phyloP scores from a whole-genome alignment of 2,888 invertebrate species.

The Trissolcus brochymenae region DNA sequence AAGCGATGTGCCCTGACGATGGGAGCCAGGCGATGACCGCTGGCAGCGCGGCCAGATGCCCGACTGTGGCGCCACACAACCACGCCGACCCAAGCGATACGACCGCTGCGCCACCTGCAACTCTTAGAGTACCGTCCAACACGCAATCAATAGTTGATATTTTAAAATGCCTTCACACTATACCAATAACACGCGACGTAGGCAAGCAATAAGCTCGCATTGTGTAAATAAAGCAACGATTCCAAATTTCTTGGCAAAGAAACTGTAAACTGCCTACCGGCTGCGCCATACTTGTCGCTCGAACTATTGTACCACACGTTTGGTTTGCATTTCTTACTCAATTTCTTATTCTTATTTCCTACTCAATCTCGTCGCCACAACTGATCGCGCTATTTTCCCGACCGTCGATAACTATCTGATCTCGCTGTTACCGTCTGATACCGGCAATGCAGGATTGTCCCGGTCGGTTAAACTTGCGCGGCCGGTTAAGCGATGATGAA shows the following conservation, averaged over 20 bases:
- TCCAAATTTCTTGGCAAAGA: constrained; percentile 35
- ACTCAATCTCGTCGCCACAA: background rate
- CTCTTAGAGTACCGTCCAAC: constrained; percentile 74
- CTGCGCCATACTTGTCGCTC: constrained; percentile 47
- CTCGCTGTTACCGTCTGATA: too few relatives aligned
- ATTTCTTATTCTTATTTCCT: constrained; percentile 7
- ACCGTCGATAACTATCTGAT: background rate
- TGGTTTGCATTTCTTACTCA: constrained; percentile 50
- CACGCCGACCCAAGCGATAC: constrained; percentile 61
- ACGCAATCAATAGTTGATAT: constrained; percentile 75
- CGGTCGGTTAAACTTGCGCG: too few relatives aligned
- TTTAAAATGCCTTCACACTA: constrained; percentile 55
- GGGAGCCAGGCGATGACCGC: constrained; percentile 62
- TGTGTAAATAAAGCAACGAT: constrained; percentile 32
- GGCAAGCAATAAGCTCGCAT: constrained; percentile 9
- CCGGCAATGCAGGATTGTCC: too few relatives aligned
- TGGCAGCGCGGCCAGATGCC: constrained; percentile 38
- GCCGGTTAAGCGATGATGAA: too few relatives aligned
- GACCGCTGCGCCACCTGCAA: constrained; percentile 71
- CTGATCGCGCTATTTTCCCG: background rate
- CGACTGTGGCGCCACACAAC: constrained; percentile 46
- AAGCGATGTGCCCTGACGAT: constrained; percentile 63
- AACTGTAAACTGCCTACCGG: constrained; percentile 31
- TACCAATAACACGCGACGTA: constrained; percentile 52
- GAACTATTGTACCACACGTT: constrained; percentile 41